phyloP scores from a whole-genome alignment of 2,797 vertebrate genomes.

The Melopsittacus undulatus region DNA sequence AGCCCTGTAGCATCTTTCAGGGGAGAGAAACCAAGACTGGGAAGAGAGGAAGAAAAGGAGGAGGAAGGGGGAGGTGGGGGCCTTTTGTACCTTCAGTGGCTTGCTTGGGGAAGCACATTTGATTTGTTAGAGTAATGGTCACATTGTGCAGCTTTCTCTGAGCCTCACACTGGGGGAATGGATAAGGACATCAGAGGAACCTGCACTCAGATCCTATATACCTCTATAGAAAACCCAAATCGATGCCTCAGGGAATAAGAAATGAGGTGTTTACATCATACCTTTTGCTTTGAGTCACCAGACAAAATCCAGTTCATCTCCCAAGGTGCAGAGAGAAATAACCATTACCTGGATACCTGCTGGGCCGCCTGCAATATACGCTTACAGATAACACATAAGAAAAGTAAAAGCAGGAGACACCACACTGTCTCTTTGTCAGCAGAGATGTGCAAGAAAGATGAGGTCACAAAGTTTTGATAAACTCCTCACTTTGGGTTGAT shows the following conservation, averaged over 20 bases:
- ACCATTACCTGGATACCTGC: background rate
- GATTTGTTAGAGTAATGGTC: background rate
- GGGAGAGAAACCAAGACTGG: background rate
- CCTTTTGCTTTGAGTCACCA: background rate
- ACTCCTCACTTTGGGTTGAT: background rate
- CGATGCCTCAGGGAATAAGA: background rate
- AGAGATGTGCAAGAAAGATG: background rate
- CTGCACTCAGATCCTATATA: background rate
- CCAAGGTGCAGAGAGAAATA: background rate
- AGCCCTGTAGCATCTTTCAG: constrained; percentile 55
- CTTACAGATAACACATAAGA: background rate
- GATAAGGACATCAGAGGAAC: background rate
- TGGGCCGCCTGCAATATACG: background rate
- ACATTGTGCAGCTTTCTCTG: background rate
- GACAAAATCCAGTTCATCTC: constrained; percentile 4
- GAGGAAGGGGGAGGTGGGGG: constrained; percentile 30
- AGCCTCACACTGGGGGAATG: background rate
- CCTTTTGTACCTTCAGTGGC: background rate
- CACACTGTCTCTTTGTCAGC: background rate
- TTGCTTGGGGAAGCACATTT: background rate
- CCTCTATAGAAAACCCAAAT: constrained; percentile 31
- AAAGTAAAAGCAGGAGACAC: background rate
- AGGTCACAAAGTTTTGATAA: background rate
- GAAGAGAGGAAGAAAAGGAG: background rate
- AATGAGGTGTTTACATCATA: background rate